Evolutionary conservation across 2,797 vertebrate genomes (phyloP), one percentile per base, ranked within the genome.

Genomic region (Varecia variegata): DNA sequence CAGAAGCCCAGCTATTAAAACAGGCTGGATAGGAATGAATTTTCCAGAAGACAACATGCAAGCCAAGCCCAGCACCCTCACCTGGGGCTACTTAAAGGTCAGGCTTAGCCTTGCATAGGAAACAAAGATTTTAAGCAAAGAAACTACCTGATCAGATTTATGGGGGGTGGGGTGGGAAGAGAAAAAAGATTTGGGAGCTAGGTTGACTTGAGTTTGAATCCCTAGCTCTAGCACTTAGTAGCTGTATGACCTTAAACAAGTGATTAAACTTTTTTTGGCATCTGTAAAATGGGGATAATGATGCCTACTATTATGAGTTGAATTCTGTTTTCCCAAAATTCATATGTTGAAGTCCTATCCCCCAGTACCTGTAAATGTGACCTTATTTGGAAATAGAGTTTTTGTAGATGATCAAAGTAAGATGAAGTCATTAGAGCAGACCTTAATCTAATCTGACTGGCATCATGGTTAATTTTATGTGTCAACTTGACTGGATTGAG

Each of bases 111-210:
- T 94, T 84, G 76, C 25, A 47, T 23, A 47, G 9, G 56, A 84
- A 96, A 81, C 23, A 65, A 76, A 92, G 17, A 77, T 56, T 67
- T 79, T 87, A 87, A 83, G 32, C 23, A 90, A 38, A 90, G 30
- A 93, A 92, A 58, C 43, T 52, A 52, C 47, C 47, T 45, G 20
- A 38, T 90, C 18, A 95, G 23, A 68, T 60, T 94, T 68, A 67
- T 9, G 2, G 11, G 23, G 27, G 17, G 4, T 15, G 38, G 43
- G n/a, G n/a, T 45, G 43, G 38, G 43, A 20, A 11, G 3, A 35
- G 81, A 50, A 40, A 10, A 52, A 58, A 93, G 8, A 7, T 70
- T 74, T 81, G 76, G 13, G 68, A 86, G 52, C 45, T 47, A 82
- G 68, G 15, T n/a, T n/a, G 25, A 79, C 47, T 89, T 83, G 54